Base-by-base conservation (phyloP, 2,113 vertebrate genomes). In the Geococcyx californianus region DNA sequence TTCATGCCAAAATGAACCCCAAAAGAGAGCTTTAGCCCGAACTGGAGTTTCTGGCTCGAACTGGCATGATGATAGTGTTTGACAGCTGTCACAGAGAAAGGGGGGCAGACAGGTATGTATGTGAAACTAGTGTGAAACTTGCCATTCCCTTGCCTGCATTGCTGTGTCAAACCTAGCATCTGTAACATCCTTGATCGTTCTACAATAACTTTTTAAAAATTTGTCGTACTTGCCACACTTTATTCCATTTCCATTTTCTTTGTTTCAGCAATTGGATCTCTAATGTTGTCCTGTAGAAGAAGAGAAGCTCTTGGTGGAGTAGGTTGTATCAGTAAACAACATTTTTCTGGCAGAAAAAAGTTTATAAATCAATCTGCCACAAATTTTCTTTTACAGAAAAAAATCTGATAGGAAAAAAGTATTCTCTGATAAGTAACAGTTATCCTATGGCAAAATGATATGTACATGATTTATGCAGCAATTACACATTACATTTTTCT, bases 41-140 rank as follows among this genome's bases (percentile, higher is more conserved):
- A 63, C 6, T 74, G 26, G 26, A 42, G 4, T 75, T 78, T 84
- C 36, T 92, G 47, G 33, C n/a, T 74, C 40, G 19, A 82, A 11
- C 24, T 58, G 24, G 8, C 14, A 3, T 3, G 4, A 17, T 8
- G 2, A 0, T 26, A 25, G 8, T 69, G 8, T 67, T 67, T 51
- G 29, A 13, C 7, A 59, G 11, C 11, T n/a, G 10, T 73, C 24
- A 47, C 58, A 64, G 55, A 73, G 31, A 40, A 70, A 29, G 13
- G 13, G 13, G 16, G 28, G 21, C n/a, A 66, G 34, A 34, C 84
- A 31, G 3, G 6, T 5, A 3, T 3, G 1, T 4, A 6, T 21
- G 18, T 60, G 21, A 84, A 91, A 45, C 19, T 26, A 44, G 14
- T 4, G 23, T 23, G 40, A 83, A 52, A 44, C 9, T 40, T 68